These are phyloP conservation scores for Luscinia luscinia DNA, from an alignment of 2,797 vertebrate genomes.

Conservation along the genomic window DNA sequence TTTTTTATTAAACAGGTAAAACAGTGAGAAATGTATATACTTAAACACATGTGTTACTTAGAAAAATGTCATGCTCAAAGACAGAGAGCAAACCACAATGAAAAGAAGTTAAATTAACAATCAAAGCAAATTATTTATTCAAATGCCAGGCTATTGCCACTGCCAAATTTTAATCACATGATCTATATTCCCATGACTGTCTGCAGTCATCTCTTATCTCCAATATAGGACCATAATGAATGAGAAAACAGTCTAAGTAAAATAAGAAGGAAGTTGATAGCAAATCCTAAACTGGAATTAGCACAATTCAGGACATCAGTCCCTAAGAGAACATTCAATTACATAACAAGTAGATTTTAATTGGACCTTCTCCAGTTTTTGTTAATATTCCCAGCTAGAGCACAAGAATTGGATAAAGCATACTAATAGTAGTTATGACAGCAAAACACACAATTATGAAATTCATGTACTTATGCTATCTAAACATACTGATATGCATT, in stretches of 20 bases:
- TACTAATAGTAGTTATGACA: neutral
- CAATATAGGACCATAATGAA: neutral
- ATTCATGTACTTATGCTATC: neutral
- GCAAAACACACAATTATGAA: neutral
- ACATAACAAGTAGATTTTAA: neutral
- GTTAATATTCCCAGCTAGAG: neutral
- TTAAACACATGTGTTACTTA: neutral
- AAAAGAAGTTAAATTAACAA: neutral
- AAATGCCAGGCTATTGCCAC: neutral
- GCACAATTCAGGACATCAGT: neutral
- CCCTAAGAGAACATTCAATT: neutral
- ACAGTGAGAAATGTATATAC: neutral
- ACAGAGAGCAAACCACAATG: neutral
- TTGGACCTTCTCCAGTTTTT: neutral
- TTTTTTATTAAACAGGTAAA: neutral
- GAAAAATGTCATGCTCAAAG: neutral
- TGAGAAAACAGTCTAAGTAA: neutral
- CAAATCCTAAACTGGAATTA: neutral
- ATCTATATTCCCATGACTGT: neutral
- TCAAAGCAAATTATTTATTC: neutral
- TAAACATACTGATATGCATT: accelerated
- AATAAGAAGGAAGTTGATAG: neutral
- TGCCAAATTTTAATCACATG: neutral
- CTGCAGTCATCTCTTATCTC: neutral
- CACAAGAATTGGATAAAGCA: neutral